Percentiles rank a stretch among this genome's conserved stretches.
phyloP scores from a whole-genome alignment of 2,113 vertebrate species.

The Anarhynchus alexandrinus region DNA sequence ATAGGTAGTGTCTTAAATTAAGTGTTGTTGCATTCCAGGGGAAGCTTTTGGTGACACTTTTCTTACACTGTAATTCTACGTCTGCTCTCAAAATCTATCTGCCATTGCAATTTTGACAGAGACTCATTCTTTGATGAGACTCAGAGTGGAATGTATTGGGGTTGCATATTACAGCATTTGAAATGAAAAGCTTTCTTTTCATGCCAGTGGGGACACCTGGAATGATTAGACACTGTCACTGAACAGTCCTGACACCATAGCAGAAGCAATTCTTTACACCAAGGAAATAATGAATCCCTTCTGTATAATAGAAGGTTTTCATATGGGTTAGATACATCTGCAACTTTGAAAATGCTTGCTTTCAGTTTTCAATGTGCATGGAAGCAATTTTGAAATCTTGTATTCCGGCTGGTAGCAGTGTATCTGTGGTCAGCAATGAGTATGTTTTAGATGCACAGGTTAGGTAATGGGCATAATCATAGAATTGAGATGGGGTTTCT shows the following conservation, averaged over 20 bases:
- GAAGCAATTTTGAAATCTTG: not conserved
- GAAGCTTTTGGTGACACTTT: not conserved
- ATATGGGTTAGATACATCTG: not conserved
- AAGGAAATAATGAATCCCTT: not conserved
- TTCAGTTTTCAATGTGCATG: not conserved
- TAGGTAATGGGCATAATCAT: not conserved
- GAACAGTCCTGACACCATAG: not conserved
- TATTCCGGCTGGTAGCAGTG: not conserved
- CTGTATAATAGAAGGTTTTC: not conserved
- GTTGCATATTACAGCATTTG: constrained; percentile 8
- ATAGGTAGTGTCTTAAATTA: not conserved
- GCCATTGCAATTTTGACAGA: not conserved
- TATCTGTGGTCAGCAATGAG: not conserved
- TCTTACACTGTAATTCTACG: not conserved
- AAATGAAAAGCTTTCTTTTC: constrained; percentile 32
- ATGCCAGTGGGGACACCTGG: not conserved
- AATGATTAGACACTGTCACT: constrained; percentile 14
- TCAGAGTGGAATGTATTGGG: not conserved
- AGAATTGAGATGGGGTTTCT: not conserved
- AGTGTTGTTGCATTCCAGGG: not conserved
- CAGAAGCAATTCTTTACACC: not conserved
- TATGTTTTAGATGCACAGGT: not conserved
- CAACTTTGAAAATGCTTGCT: not conserved
- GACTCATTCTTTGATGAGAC: constrained; percentile 7
- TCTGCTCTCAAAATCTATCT: not conserved